Percentiles rank a stretch among this genome's conserved stretches.
Evolutionary conservation across 35 echinoderm and acorn worm genomes (phyloP).

Genomic region (Diadema setosum): DNA sequence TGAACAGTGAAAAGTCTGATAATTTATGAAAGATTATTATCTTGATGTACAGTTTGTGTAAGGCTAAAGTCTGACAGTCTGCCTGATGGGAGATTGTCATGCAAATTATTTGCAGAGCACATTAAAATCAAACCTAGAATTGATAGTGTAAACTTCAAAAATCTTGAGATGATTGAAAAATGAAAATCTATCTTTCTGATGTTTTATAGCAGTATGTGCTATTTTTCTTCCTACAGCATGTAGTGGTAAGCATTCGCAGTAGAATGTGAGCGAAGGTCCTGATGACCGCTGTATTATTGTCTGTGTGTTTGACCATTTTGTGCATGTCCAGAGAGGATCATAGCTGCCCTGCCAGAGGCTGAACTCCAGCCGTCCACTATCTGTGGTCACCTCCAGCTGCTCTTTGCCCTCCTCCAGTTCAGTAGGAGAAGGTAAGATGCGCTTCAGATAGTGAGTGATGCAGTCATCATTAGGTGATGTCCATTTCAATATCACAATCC

Average conservation of each 20-base stretch:
- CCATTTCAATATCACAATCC: too few species aligned
- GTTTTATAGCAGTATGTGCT: background rate
- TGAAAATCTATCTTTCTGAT: background rate
- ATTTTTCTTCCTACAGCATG: background rate
- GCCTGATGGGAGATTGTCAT: too few species aligned
- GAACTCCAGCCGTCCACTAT: slow-evolving; percentile 39
- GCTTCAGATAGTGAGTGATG: too few species aligned
- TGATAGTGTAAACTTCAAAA: too few species aligned
- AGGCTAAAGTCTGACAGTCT: too few species aligned
- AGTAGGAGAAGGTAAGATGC: slow-evolving; percentile 74
- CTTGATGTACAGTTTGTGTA: too few species aligned
- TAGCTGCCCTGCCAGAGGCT: background rate
- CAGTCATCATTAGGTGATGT: too few species aligned
- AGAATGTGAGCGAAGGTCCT: background rate
- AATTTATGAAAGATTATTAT: too few species aligned
- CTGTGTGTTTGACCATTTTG: background rate
- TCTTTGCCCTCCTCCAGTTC: slow-evolving; percentile 82
- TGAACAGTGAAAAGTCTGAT: too few species aligned
- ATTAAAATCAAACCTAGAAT: too few species aligned
- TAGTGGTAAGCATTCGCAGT: background rate
- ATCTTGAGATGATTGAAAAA: too few species aligned
- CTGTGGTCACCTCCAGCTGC: slow-evolving; percentile 75
- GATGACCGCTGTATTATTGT: background rate
- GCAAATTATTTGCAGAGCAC: too few species aligned
- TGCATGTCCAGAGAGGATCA: background rate